Percentiles rank a stretch among this genome's conserved stretches.
These are phyloP conservation scores for Arenicola marina DNA, from an alignment of 2,888 invertebrate species.

Conservation along the genomic window DNA sequence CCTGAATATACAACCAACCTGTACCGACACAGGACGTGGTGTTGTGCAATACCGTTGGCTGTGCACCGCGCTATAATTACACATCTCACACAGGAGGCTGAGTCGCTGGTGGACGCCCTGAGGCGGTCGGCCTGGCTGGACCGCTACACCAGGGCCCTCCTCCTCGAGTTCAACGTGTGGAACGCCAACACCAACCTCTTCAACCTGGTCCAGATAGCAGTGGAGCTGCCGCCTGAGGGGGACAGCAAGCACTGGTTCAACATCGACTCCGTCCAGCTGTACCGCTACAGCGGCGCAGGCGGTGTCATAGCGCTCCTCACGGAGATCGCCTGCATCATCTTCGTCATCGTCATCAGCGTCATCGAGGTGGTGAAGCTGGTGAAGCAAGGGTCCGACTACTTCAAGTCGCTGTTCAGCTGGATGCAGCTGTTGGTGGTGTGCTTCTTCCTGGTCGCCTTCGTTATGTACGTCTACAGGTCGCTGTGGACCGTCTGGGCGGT, in stretches of 20 bases:
- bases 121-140: slow-evolving; percentile 42
- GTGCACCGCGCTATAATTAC: no score
- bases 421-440: neutral
- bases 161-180: slow-evolving; percentile 47
- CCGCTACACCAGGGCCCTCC: slow-evolving; percentile 42
- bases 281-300: slow-evolving; percentile 13
- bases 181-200: slow-evolving; percentile 47
- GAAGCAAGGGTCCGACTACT: neutral
- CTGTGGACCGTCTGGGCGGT: slow-evolving; percentile 11
- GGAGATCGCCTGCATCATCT: slow-evolving; percentile 9
- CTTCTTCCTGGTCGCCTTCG: slow-evolving; percentile 6
- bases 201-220: slow-evolving; percentile 38
- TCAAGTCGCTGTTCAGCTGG: slow-evolving; percentile 10
- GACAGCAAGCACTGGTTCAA: neutral
- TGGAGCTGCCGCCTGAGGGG: slow-evolving; percentile 39
- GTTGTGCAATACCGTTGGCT: no score
- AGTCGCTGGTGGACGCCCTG: slow-evolving; percentile 25
- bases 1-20: no score
- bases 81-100: slow-evolving; percentile 12
- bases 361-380: neutral
- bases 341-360: neutral
- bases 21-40: no score
- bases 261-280: slow-evolving; percentile 7
- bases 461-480: slow-evolving; percentile 4
- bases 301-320: slow-evolving; percentile 5